These are phyloP conservation scores for Andrena bucephala DNA, from an alignment of 2,888 invertebrate species.

Conservation along the genomic window DNA sequence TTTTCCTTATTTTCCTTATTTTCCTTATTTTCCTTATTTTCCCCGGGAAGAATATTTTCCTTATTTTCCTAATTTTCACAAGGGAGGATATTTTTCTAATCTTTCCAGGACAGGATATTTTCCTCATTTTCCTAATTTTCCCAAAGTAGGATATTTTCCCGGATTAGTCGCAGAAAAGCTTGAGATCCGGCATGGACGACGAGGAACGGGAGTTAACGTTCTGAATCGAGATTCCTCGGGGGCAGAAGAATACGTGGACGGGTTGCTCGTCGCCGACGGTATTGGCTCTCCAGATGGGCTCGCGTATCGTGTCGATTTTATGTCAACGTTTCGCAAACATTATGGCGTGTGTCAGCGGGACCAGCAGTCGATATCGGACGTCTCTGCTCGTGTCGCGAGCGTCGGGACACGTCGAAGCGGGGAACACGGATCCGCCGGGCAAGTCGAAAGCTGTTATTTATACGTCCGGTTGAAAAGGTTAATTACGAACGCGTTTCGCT, in stretches of 20 bases:
- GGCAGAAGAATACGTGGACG: conserved; percentile 19
- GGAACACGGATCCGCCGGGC: conserved; percentile 14
- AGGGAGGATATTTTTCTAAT: too few relatives aligned
- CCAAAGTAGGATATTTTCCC: not conserved
- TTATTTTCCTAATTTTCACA: too few relatives aligned
- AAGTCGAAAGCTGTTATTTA: conserved; percentile 6
- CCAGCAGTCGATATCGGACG: conserved; percentile 35
- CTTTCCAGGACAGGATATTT: too few relatives aligned
- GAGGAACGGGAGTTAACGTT: conserved; percentile 23
- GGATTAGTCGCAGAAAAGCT: conserved; percentile 15
- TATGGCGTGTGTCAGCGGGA: conserved; percentile 34
- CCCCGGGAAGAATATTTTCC: too few relatives aligned
- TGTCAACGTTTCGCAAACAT: conserved; percentile 46
- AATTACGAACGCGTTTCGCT: too few relatives aligned
- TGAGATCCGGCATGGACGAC: conserved; percentile 18
- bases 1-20: too few relatives aligned
- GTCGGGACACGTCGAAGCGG: conserved; percentile 11
- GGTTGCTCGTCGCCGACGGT: conserved; percentile 12
- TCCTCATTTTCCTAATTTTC: too few relatives aligned
- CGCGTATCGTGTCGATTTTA: conserved; percentile 49
- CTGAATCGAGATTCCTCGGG: not conserved
- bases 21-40: too few relatives aligned
- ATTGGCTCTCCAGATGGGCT: conserved; percentile 32
- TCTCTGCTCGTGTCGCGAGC: conserved; percentile 20
- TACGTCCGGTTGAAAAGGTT: conserved; percentile 9